These are phyloP conservation scores for Tenthredo distinguenda DNA, from an alignment of 2,888 invertebrate species.

Conservation along the genomic window DNA sequence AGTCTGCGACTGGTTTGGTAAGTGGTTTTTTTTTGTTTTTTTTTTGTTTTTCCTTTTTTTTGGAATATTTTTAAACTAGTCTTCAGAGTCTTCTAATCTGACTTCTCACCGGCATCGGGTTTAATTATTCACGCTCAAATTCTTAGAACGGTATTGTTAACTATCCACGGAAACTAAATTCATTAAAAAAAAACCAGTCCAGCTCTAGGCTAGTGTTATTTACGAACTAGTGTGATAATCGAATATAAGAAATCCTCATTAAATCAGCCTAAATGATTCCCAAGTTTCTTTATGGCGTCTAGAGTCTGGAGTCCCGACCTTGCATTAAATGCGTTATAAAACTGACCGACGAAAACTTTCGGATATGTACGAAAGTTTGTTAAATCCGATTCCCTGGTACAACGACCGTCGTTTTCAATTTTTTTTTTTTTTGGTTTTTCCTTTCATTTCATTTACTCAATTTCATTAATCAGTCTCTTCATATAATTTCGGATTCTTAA, in stretches of 20 bases:
- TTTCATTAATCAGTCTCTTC: not conserved
- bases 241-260: not conserved
- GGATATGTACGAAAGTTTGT: not conserved
- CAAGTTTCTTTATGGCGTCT: not conserved
- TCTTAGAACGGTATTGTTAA: not conserved
- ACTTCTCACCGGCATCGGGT: not conserved
- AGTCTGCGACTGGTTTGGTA: constrained; percentile 96
- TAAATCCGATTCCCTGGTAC: not conserved
- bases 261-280: not conserved
- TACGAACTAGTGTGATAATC: not conserved
- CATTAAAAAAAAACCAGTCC: not conserved
- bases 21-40: constrained; percentile 67
- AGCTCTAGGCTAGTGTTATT: constrained; percentile 13
- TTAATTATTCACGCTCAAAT: not conserved
- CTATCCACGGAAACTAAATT: not conserved
- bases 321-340: not conserved
- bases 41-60: not conserved
- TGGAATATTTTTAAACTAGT: not conserved
- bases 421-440: not conserved
- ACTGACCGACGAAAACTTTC: not conserved
- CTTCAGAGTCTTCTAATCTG: not conserved
- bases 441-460: not conserved
- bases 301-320: not conserved
- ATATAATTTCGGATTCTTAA: constrained; percentile 69
- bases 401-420: not conserved